Percentiles rank a stretch among this genome's conserved stretches.
Conservation (phyloP, 2,888 invertebrate species). For the Vannuccia rotundouncinata region DNA sequence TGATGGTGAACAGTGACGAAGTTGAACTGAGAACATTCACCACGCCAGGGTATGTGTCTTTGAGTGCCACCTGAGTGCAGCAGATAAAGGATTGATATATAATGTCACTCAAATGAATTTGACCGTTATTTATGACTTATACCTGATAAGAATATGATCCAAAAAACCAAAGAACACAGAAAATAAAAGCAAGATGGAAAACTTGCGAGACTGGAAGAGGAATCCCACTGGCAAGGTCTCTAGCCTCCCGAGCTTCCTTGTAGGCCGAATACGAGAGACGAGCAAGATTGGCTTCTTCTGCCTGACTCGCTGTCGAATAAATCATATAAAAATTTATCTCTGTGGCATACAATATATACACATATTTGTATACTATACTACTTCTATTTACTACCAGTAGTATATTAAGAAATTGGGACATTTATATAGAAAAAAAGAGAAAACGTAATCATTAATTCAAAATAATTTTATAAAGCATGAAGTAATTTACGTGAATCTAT, state of each 20-base stretch:
- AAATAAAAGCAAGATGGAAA: constrained; percentile 74
- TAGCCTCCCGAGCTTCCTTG: constrained; percentile 70
- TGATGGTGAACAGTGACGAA: constrained; percentile 78
- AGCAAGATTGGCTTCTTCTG: constrained; percentile 82
- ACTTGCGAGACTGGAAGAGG: constrained; percentile 70
- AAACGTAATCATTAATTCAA: too few species aligned
- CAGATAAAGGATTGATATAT: too few species aligned
- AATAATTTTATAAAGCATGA: too few species aligned
- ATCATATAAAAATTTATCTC: too few species aligned
- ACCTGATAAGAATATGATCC: constrained; percentile 87
- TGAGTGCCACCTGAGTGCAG: constrained; percentile 62
- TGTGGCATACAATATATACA: too few species aligned
- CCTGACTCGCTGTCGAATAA: constrained; percentile 61
- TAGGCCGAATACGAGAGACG: constrained; percentile 89
- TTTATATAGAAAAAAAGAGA: too few species aligned
- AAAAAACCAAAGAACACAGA: constrained; percentile 83
- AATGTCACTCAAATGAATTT: too few species aligned
- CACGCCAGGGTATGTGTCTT: constrained; percentile 73
- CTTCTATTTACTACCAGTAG: too few species aligned
- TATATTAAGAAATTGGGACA: too few species aligned
- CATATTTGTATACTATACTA: too few species aligned
- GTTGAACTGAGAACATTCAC: constrained; percentile 82
- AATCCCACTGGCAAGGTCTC: constrained; percentile 60
- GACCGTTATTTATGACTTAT: too few species aligned
- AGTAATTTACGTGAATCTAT: too few species aligned